Base-by-base conservation (phyloP, 2,888 invertebrate species). In the Caenorhabditis uteleia region DNA sequence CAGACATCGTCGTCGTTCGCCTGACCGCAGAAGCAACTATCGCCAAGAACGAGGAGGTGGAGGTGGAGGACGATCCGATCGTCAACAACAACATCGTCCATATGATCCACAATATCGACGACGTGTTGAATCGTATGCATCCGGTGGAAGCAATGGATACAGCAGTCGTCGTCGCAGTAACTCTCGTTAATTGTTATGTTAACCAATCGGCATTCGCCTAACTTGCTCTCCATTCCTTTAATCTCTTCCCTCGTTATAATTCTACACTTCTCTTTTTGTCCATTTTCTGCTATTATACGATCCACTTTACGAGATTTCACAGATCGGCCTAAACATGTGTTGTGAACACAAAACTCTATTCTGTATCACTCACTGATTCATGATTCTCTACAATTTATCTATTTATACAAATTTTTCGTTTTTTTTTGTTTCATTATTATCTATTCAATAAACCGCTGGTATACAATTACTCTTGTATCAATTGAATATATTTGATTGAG, bases 71-170 rank as follows among this genome's bases (percentile, higher is more conserved):
- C 56, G 42, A n/a, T n/a, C n/a, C n/a, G n/a, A n/a, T n/a, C n/a
- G n/a, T n/a, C n/a, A n/a, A n/a, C n/a, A n/a, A n/a, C n/a, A n/a
- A n/a, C n/a, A n/a, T 27, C 62, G 62, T 29, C 62, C 62, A 29
- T 62, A 62, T 33, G 57, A 62, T 33, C 56, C 62, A 20, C 21
- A 20, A 16, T 33, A 29, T 48, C 49, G 62, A 40, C 49, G 62
- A 29, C 62, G 62, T 7, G 62, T 62, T 20, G 62, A 51, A 14
- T 62, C 62, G 6, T 62, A 62, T 33, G 62, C 51, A 26, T 42
- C 38, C 4, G 53, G 59, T 2, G 44, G 18, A 4, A 4, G 14
- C 16, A 14, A n/a, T 10, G 21, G 43, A 7, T 43, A 43, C 12
- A 36, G 36, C 6, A 12, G 26, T 27, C 14, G 18, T 8, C 44